phyloP scores from a whole-genome alignment of 2,888 invertebrate genomes.

The Coelopa pilipes region DNA sequence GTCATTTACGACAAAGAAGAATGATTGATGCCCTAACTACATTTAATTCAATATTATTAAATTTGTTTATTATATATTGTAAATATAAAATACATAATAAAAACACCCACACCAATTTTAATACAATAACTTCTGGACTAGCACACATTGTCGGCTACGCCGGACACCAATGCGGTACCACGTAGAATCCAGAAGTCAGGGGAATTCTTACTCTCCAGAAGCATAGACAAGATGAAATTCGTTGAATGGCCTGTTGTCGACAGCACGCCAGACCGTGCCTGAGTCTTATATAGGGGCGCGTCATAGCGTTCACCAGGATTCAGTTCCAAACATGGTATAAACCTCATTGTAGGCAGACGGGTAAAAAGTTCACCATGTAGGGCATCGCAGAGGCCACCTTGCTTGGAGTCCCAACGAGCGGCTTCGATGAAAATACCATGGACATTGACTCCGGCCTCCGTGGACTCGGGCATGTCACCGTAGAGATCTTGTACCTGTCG shows the following conservation, averaged over 20 bases:
- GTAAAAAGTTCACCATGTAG: slow-evolving; percentile 68
- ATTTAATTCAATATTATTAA: background rate
- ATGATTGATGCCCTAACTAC: slow-evolving; percentile 5
- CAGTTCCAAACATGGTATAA: slow-evolving; percentile 60
- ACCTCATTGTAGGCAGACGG: slow-evolving; percentile 60
- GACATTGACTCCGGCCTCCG: slow-evolving; percentile 81
- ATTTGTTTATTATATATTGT: no score
- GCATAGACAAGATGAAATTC: slow-evolving; percentile 86
- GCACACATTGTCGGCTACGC: slow-evolving; percentile 74
- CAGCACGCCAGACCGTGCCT: slow-evolving; percentile 84
- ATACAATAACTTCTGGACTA: no score
- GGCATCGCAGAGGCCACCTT: slow-evolving; percentile 80
- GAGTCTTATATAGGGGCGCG: slow-evolving; percentile 89
- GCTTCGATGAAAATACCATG: slow-evolving; percentile 88
- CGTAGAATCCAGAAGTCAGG: slow-evolving; percentile 88
- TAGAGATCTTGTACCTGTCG: no score
- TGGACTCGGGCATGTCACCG: slow-evolving; percentile 70
- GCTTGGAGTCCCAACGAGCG: slow-evolving; percentile 83
- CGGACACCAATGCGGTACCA: slow-evolving; percentile 87
- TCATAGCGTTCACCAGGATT: slow-evolving; percentile 56
- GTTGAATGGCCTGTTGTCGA: slow-evolving; percentile 95
- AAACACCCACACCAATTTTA: no score
- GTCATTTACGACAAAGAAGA: slow-evolving; percentile 34
- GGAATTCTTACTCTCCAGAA: slow-evolving; percentile 74
- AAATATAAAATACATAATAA: no score